Evolutionary conservation across 2,113 vertebrate species (phyloP), one percentile per base, ranked within the genome.

Genomic region (Blennius ocellaris): DNA sequence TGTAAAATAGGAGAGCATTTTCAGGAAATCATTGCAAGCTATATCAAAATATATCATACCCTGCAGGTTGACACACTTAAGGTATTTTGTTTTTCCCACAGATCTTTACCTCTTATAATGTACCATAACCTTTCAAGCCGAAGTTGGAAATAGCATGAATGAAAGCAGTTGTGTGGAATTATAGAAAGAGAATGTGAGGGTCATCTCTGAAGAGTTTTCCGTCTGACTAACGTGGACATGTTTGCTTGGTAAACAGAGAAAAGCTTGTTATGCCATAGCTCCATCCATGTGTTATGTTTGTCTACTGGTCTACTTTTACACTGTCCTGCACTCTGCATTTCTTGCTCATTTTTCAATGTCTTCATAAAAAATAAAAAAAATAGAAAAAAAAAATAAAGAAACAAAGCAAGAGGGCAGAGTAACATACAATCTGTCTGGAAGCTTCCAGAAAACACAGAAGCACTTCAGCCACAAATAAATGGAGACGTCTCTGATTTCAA

Each of bases 401-500:
- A 8, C 12, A 43, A 1, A 16, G 30, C 1, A 47, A 43, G 30
- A 21, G 5, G 39, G 51, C 6, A 30, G 37, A 49, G 36, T 41
- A 16, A 56, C 14, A 50, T 66, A 30, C 7, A 14, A 50, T 73
- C 39, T 44, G 11, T 61, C 30, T 51, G 40, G 36, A 58, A 62
- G 8, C 8, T 40, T 58, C 37, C 56, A 54, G 69, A 62, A n/a
- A 40, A 67, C 52, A 66, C 12, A 43, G 21, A 75, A 57, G 38
- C 37, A 2, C 17, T 57, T 72, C n/a, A 58, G 5, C 21, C 15
- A 36, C 17, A 37, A 52, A 59, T 39, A 11, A 21, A 53, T 2
- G 7, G 40, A 50, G 44, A 21, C 6, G 58, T 15, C 48, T 55
- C 47, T 12, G 15, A 39, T 72, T 78, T 59, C 53, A 59, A 51